Evolutionary conservation across 2,797 vertebrate species (phyloP), one percentile per base, ranked within the genome.

Genomic region (Astyanax mexicanus): DNA sequence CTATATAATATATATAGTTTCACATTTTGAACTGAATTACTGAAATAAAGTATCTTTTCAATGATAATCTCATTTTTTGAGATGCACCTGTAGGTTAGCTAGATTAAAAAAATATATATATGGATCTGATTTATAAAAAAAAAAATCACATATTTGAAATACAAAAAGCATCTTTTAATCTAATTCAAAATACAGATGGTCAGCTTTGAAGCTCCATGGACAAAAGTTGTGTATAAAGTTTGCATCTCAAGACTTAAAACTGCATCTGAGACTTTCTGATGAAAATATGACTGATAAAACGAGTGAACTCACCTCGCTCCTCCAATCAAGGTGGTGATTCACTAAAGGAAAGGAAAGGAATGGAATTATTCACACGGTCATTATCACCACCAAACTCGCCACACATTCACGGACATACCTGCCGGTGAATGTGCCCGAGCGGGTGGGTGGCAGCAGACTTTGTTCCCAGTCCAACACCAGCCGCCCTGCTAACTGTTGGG

Each of bases 211-310:
- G n/a, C n/a, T n/a, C n/a, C n/a, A n/a, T n/a, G n/a, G n/a, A n/a
- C n/a, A n/a, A n/a, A n/a, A n/a, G n/a, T n/a, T n/a, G n/a, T n/a
- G n/a, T n/a, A n/a, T 61, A 23, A 61, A 75, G n/a, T 35, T 37
- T 54, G n/a, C 27, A 70, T 77, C 55, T 62, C 15, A 62, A 37
- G 40, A 45, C 21, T n/a, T n/a, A n/a, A n/a, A n/a, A n/a, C n/a
- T n/a, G n/a, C n/a, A n/a, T n/a, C n/a, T 25, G 58, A 64, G 69
- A 60, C 47, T 49, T 70, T 70, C 42, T 42, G 44, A 61, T 68
- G 38, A 29, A 19, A n/a, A n/a, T n/a, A n/a, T n/a, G n/a, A n/a
- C n/a, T n/a, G n/a, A 58, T 29, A 15, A 37, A 67, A 19, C 35
- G 51, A 57, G 37, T 11, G 4, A 40, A n/a, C 60, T 10, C 60